Evolutionary conservation across 2,888 invertebrate species (phyloP).

Genomic region (Chrysina gloriosa): DNA sequence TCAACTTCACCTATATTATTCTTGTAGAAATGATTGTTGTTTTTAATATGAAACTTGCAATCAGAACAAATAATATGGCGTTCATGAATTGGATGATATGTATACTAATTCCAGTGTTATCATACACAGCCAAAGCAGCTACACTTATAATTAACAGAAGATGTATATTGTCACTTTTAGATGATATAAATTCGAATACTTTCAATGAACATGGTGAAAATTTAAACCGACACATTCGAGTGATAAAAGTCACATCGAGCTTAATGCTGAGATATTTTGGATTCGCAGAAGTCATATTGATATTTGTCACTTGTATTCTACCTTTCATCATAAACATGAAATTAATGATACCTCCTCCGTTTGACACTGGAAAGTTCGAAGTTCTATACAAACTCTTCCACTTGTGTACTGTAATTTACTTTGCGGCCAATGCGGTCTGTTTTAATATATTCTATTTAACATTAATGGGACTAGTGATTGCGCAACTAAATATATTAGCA

Average conservation of each 20-base stretch:
- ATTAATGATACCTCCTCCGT: conserved; percentile 26
- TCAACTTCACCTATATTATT: no score
- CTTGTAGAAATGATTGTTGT: no score
- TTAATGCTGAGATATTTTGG: conserved; percentile 10
- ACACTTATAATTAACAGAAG: neutral
- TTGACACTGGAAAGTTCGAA: conserved; percentile 18
- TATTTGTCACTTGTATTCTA: conserved; percentile 12
- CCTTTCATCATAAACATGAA: conserved; percentile 22
- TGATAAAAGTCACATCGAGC: neutral
- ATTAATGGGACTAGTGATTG: neutral
- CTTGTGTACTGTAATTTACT: neutral
- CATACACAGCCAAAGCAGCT: neutral
- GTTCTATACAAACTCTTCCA: conserved; percentile 29
- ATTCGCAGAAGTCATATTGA: neutral
- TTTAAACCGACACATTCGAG: conserved; percentile 22
- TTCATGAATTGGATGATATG: conserved; percentile 11
- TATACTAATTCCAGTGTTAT: neutral
- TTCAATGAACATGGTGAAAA: conserved; percentile 19
- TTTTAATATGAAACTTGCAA: neutral
- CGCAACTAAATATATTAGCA: conserved; percentile 1
- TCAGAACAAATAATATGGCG: neutral
- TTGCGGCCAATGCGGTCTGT: conserved; percentile 10
- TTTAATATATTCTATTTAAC: conserved; percentile 20
- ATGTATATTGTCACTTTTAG: neutral
- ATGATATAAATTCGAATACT: neutral